A percentile compares a stretch with the other conserved stretches of the same genome.
Evolutionary conservation across 1,140 invertebrate genomes (phyloP).

Genomic region (Drosophila suzukii): DNA sequence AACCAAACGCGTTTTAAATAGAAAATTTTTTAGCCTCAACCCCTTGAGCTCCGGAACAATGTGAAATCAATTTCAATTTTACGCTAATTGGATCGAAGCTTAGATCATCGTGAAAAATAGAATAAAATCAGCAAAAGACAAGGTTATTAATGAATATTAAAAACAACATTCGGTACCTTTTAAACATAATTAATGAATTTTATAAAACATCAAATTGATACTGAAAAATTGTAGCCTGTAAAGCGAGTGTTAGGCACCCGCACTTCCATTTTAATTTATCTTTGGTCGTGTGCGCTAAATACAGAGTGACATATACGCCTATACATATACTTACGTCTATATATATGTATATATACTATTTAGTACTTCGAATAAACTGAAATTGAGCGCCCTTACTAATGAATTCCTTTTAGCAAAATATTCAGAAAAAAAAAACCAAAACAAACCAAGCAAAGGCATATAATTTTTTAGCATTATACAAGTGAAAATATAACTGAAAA

Average conservation of each 20-base stretch:
- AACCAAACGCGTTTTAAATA: slow-evolving; percentile 48
- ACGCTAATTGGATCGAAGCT: slow-evolving; percentile 66
- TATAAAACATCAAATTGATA: slow-evolving; percentile 65
- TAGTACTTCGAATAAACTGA: slow-evolving; percentile 76
- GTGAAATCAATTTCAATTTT: slow-evolving; percentile 60
- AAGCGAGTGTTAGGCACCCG: slow-evolving; percentile 55
- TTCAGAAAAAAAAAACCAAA: slow-evolving; percentile 47
- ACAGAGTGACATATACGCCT: slow-evolving; percentile 23
- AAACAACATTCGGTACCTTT: slow-evolving; percentile 80
- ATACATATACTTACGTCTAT: slow-evolving; percentile 30
- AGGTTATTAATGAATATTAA: slow-evolving; percentile 60
- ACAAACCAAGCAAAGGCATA: slow-evolving; percentile 67
- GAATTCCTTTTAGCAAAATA: slow-evolving; percentile 82
- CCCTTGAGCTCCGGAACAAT: slow-evolving; percentile 24
- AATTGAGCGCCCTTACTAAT: slow-evolving; percentile 80
- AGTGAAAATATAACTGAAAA: slow-evolving; percentile 54
- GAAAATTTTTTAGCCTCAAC: slow-evolving; percentile 38
- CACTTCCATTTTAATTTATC: slow-evolving; percentile 80
- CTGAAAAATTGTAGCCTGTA: slow-evolving; percentile 79
- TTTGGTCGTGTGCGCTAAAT: slow-evolving; percentile 26
- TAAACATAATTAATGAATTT: slow-evolving; percentile 81
- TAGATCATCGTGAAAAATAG: slow-evolving; percentile 37
- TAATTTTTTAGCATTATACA: slow-evolving; percentile 83
- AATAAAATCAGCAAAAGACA: slow-evolving; percentile 46
- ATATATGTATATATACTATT: slow-evolving; percentile 50